Conservation (phyloP, 2,888 invertebrate genomes). For the Andrena bicolor region DNA sequence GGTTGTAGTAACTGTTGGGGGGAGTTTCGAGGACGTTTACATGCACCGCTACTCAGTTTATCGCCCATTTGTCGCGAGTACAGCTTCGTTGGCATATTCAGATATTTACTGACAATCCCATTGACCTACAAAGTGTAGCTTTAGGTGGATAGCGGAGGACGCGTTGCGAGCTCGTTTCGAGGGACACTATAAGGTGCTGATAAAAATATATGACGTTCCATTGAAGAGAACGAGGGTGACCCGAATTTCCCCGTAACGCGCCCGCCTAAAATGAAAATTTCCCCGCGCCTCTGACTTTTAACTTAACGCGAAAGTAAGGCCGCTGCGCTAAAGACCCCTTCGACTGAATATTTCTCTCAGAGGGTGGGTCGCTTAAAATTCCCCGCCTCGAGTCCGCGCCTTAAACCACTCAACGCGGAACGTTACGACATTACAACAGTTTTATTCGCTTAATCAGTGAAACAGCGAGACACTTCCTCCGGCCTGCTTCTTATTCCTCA, state of each 20-base stretch:
- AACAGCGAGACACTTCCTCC: background rate
- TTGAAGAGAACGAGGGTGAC: conserved; percentile 16
- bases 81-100: background rate
- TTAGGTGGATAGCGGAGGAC: background rate
- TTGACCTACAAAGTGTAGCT: background rate
- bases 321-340: background rate
- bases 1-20: no score
- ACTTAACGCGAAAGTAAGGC: background rate
- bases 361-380: conserved; percentile 1
- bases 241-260: conserved; percentile 7
- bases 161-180: background rate
- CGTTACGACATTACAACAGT: background rate
- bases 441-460: conserved; percentile 3
- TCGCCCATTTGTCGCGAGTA: background rate
- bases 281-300: background rate
- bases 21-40: background rate
- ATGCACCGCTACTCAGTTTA: background rate
- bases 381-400: background rate
- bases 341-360: background rate
- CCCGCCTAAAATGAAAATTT: conserved; percentile 16
- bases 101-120: background rate
- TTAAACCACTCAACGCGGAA: background rate
- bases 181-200: conserved; percentile 6
- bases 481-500: background rate
- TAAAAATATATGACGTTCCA: conserved; percentile 11